phyloP scores from a whole-genome alignment of 2,797 vertebrate genomes.

The Sebastolobus altivelis region DNA sequence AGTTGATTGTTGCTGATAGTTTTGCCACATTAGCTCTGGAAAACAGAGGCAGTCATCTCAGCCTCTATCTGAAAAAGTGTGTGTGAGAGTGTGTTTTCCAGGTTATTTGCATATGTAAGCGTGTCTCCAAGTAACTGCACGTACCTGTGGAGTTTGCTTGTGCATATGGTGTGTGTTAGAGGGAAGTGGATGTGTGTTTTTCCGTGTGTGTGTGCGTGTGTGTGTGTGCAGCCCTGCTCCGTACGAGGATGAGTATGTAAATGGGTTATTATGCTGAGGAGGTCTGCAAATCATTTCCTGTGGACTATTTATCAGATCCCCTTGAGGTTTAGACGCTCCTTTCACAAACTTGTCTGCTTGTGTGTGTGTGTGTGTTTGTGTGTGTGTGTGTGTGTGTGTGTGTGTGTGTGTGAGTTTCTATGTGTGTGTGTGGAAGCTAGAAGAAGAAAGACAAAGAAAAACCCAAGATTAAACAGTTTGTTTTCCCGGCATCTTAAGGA shows the following conservation, averaged over 20 bases:
- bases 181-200: slow-evolving; percentile 25
- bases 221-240: slow-evolving; percentile 50
- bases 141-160: slow-evolving; percentile 17
- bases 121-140: slow-evolving; percentile 31
- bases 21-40: slow-evolving; percentile 49
- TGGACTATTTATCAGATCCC: slow-evolving; percentile 81
- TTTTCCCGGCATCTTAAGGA: slow-evolving; percentile 4
- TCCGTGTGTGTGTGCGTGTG: slow-evolving; percentile 22
- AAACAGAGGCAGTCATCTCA: slow-evolving; percentile 6
- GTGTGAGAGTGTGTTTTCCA: slow-evolving; percentile 24
- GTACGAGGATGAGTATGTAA: slow-evolving; percentile 75
- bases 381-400: slow-evolving; percentile 27
- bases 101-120: slow-evolving; percentile 12
- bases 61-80: not conserved
- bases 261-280: slow-evolving; percentile 76
- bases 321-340: slow-evolving; percentile 70
- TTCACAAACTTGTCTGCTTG: slow-evolving; percentile 50
- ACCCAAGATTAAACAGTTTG: slow-evolving; percentile 15
- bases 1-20: slow-evolving; percentile 26
- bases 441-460: not conserved
- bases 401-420: slow-evolving; percentile 5
- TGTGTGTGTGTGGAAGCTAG: slow-evolving; percentile 14
- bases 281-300: slow-evolving; percentile 85
- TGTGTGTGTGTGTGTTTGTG: slow-evolving; percentile 5
- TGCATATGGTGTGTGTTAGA: slow-evolving; percentile 48